Evolutionary conservation across 2,113 vertebrate species (phyloP).

Genomic region (Alces alces): DNA sequence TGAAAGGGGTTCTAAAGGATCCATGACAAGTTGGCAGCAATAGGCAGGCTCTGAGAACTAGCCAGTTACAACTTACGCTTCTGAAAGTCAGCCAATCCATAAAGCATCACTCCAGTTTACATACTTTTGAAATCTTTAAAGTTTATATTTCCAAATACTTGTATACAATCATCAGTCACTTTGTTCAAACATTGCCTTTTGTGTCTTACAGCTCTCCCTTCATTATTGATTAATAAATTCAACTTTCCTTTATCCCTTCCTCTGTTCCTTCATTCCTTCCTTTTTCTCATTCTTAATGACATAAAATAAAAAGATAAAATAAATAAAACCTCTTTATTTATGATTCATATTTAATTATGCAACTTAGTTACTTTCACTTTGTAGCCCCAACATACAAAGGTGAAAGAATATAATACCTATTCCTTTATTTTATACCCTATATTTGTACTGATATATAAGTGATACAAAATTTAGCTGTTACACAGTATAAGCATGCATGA

Average conservation of each 20-base stretch:
- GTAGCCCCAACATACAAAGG: neutral
- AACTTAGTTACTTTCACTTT: neutral
- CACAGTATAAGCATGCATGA: neutral
- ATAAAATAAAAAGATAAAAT: neutral
- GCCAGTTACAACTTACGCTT: neutral
- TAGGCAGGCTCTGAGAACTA: neutral
- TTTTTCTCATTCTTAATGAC: neutral
- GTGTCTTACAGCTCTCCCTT: neutral
- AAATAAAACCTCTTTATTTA: neutral
- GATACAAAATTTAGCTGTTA: neutral
- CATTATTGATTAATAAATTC: neutral
- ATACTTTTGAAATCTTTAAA: neutral
- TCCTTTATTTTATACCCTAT: neutral
- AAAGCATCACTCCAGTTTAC: neutral
- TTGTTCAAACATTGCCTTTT: neutral
- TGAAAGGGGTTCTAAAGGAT: neutral
- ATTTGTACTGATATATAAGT: neutral
- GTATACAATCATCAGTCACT: neutral
- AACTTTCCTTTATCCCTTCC: neutral
- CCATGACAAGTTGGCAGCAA: neutral
- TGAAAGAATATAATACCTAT: neutral
- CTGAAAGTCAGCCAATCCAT: neutral
- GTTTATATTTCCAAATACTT: neutral
- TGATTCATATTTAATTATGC: neutral
- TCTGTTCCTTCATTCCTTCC: accelerated